Evolutionary conservation across 1,140 invertebrate species (phyloP), one percentile per base, ranked within the genome.

Genomic region (Callitettix versicolor): DNA sequence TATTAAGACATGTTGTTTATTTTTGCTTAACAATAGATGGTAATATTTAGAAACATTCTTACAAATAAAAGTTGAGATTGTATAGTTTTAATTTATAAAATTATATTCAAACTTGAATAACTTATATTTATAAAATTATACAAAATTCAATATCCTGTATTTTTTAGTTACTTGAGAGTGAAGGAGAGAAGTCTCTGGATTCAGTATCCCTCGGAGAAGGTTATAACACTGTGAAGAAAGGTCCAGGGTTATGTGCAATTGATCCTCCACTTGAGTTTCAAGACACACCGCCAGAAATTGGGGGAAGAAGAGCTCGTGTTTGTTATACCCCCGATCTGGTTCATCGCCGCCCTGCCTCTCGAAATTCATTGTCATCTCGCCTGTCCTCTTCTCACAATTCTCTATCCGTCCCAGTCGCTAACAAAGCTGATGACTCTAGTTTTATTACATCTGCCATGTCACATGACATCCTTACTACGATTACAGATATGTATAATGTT

Each of bases 361-460:
- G 65, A 74, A 82, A 58, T 84, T 84, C 12, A 82, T 80, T 58
- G 85, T 84, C 0, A 70, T 86, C 85, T 15, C 75, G 86, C 4
- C 71, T 88, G 1, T 87, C 85, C 38, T 86, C 84, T 64, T 87
- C 85, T 42, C 85, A 88, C 65, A 88, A 88, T 62, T 88, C 85
- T 1, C 76, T 88, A 51, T 77, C 82, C 34, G 78, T 86, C 30
- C 81, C 84, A 3, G 67, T 76, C 9, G 73, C 78, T 4, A 78
- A 79, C 48, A 82, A 82, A 66, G 81, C 75, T 0, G 86, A 90
- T 59, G 86, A 88, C 64, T 88, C 86, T 4, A 87, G 79, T 59
- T 90, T 90, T 63, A 90, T 90, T 47, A 88, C 85, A 1, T 86
- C 87, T 62, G 86, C 86, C 15, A 87, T 88, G 74, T 88, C 85